Base-by-base conservation (phyloP, 2,113 vertebrate genomes). In the Gopherus flavomarginatus region DNA sequence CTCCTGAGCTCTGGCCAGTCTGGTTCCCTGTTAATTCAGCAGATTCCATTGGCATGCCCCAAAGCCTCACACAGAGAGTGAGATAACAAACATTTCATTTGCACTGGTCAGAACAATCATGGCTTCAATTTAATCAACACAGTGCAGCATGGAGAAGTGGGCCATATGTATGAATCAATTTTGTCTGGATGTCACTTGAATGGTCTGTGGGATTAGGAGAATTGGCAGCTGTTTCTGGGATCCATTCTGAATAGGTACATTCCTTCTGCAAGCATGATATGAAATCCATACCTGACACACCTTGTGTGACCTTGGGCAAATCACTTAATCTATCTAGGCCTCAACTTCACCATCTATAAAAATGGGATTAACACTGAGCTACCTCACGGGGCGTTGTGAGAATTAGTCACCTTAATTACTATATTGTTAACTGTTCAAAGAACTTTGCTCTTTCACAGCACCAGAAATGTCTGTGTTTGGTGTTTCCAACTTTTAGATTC, bases 391-490 rank as follows among this genome's bases (percentile, higher is more conserved):
- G 77, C 35, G 16, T 84, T 94, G 11, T 49, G 81, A 50, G 44
- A 26, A 53, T 90, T 96, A 90, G 83, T 27, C 12, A 31, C 80
- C 29, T 88, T 57, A 92, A 91, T 44, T 38, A 38, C 31, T 69
- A 16, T 59, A n/a, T 81, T 93, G 62, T 16, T 92, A 4, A 1
- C 38, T 90, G 27, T 88, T 94, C 89, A 47, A 88, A 85, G 90
- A 90, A 47, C 75, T 88, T 97, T 92, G 75, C 90, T 94, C 85
- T 95, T 96, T 93, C 90, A 90, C 86, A 90, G 86, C 78, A 85
- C 85, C 50, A 85, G 57, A 52, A 81, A n/a, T 87, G 3, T 91
- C 86, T 89, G 22, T 8, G 3, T 81, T 92, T 75, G 4, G 4
- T 57, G 1, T 94, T 96, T 95, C n/a, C 77, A 85, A 31, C 3